Evolutionary conservation across 2,113 vertebrate genomes (phyloP).

Genomic region (Phalacrocorax brasilianus): DNA sequence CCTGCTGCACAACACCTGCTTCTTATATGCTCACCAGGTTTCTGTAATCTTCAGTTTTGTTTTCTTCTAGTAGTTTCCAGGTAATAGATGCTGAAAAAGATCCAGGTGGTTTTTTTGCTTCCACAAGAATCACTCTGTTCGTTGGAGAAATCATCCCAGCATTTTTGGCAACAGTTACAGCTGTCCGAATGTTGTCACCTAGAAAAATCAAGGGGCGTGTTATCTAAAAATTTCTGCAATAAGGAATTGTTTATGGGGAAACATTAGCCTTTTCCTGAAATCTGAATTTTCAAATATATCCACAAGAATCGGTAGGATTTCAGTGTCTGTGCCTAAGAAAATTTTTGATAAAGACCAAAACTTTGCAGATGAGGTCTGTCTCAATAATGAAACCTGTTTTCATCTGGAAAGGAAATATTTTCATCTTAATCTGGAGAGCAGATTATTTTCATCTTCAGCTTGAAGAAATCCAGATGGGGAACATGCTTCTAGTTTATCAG

Average conservation of each 20-base stretch:
- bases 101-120: conserved; percentile 56
- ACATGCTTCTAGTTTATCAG: not conserved
- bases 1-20: not conserved
- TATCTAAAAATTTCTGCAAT: not conserved
- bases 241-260: not conserved
- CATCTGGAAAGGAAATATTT: not conserved
- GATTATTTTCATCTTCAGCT: not conserved
- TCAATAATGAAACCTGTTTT: not conserved
- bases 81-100: conserved; percentile 69
- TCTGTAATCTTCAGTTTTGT: not conserved
- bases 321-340: not conserved
- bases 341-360: not conserved
- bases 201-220: not conserved
- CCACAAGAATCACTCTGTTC: conserved; percentile 74
- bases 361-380: not conserved
- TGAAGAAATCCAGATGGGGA: not conserved
- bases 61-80: conserved; percentile 71
- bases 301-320: not conserved
- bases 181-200: conserved; percentile 85
- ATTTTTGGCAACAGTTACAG: conserved; percentile 78
- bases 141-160: conserved; percentile 75
- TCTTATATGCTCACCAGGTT: conserved; percentile 41
- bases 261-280: not conserved
- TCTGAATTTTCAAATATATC: not conserved
- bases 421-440: not conserved